Conservation (phyloP, 2,797 vertebrate species). For the Luscinia luscinia region DNA sequence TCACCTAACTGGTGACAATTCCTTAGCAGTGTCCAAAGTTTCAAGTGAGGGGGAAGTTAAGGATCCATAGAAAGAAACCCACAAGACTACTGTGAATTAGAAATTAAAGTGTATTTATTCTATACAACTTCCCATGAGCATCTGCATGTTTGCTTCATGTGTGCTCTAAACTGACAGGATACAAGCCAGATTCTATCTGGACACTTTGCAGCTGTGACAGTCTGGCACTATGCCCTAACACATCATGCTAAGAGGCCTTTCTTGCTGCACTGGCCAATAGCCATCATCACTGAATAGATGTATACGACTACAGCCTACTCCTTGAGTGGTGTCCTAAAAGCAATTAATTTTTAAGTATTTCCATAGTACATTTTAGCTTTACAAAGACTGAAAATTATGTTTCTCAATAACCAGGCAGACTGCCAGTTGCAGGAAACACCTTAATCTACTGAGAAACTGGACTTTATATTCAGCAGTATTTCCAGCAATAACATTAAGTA, state of each 20-base stretch:
- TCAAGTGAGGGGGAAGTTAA: not conserved
- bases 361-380: not conserved
- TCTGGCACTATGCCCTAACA: not conserved
- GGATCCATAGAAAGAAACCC: not conserved
- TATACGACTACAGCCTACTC: not conserved
- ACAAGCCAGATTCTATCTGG: not conserved
- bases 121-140: not conserved
- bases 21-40: accelerated
- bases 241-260: not conserved
- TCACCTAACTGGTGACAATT: not conserved
- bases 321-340: not conserved
- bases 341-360: not conserved
- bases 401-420: not conserved
- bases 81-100: not conserved
- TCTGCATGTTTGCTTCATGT: not conserved
- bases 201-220: not conserved
- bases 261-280: not conserved
- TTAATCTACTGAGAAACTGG: not conserved
- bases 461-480: not conserved
- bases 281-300: not conserved
- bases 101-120: not conserved
- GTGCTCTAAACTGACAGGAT: not conserved
- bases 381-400: not conserved
- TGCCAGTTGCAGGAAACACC: not conserved
- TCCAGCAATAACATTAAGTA: not conserved